These are phyloP conservation scores for Metallyticus violacea DNA, from an alignment of 2,888 invertebrate genomes.

Conservation along the genomic window DNA sequence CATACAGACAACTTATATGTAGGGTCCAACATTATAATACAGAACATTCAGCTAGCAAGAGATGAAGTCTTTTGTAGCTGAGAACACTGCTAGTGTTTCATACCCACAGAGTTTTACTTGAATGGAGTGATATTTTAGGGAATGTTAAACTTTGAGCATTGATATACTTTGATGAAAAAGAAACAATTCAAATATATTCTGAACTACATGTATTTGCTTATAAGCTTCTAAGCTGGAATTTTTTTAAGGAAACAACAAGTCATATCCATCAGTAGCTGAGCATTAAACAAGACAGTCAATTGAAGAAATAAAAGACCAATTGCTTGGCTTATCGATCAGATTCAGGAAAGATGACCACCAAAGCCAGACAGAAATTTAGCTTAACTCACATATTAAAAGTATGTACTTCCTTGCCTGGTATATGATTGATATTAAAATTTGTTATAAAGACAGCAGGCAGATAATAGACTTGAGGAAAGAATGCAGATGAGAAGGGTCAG, in stretches of 20 bases:
- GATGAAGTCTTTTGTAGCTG: background rate
- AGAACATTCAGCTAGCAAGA: conserved; percentile 16
- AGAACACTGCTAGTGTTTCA: background rate
- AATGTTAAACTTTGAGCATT: conserved; percentile 20
- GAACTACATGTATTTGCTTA: background rate
- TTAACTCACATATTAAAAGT: background rate
- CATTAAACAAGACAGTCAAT: background rate
- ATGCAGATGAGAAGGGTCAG: no score
- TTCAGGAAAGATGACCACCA: background rate
- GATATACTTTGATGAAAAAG: background rate
- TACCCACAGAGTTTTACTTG: conserved; percentile 4
- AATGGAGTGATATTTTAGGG: conserved; percentile 27
- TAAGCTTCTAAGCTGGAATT: background rate
- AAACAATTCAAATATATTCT: background rate
- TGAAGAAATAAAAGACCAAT: background rate
- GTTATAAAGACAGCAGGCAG: no score
- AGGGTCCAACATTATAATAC: conserved; percentile 28
- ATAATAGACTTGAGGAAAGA: background rate
- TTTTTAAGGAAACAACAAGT: background rate
- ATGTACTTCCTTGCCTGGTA: background rate
- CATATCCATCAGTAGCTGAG: background rate
- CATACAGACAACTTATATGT: conserved; percentile 1
- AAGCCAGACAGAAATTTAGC: no score
- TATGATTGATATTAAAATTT: background rate
- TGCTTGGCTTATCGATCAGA: background rate